Conservation (phyloP, 35 echinoderm and acorn worm species). For the Heliocidaris tuberculata region DNA sequence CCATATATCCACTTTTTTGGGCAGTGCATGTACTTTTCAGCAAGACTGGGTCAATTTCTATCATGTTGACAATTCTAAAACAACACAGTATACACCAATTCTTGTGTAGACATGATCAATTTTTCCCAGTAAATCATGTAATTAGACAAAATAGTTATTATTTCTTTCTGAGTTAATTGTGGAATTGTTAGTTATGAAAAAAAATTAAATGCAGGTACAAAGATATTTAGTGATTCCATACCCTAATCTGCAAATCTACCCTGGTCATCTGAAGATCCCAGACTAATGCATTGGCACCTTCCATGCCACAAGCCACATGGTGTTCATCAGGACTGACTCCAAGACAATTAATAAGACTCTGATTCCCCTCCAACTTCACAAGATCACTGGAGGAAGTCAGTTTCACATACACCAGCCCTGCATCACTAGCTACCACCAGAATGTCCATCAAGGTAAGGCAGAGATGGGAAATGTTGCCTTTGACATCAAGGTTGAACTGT, state of each 20-base stretch:
- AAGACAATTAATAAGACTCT: conserved; percentile 48
- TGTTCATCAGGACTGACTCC: conserved; percentile 55
- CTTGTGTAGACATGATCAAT: too few relatives aligned
- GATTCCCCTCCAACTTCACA: conserved; percentile 36
- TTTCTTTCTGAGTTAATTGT: not conserved
- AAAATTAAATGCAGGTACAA: not conserved
- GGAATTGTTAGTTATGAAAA: not conserved
- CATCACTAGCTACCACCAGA: conserved; percentile 40
- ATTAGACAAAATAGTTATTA: not conserved
- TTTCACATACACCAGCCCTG: conserved; percentile 43
- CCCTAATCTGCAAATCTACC: conserved; percentile 45
- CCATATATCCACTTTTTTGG: too few relatives aligned
- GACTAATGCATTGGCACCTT: conserved; percentile 52
- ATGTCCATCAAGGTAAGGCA: conserved; percentile 16
- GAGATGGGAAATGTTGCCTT: conserved; percentile 42
- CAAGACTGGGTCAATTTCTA: too few relatives aligned
- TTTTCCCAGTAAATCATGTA: too few relatives aligned
- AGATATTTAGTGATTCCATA: not conserved
- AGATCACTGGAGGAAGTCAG: conserved; percentile 22
- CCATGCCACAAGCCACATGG: conserved; percentile 50
- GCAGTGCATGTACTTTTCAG: too few relatives aligned
- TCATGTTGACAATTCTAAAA: too few relatives aligned
- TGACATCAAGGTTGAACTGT: not conserved
- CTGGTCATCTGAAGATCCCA: conserved; percentile 56
- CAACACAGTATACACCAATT: too few relatives aligned